Base-by-base conservation (phyloP, 2,888 invertebrate genomes). In the Brachynemurus nebulosus region DNA sequence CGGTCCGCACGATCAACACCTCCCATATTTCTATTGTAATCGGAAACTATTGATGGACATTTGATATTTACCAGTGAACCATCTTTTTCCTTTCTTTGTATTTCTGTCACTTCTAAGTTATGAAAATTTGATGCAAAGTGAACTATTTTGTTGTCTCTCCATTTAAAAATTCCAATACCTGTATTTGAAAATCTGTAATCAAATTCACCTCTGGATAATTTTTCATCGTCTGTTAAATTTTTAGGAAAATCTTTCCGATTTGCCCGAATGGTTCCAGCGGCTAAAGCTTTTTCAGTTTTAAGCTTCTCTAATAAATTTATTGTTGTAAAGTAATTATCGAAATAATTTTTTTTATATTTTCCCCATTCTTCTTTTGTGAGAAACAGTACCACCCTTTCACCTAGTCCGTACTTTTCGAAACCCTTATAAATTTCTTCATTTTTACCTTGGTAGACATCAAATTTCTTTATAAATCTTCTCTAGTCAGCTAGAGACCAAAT, bases 371-470 rank as follows among this genome's bases (percentile, higher is more conserved):
- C 27, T 30, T 46, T 35, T 14, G 43, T 46, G 11, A 46, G 17
- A 9, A 8, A 19, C 19, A 49, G 16, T 11, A 46, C 37, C 17
- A 49, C 45, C 21, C 45, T 17, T 43, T 49, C 45, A 17, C 45
- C 46, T 7, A 48, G 25, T 16, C 30, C 21, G 44, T 36, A 48
- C n/a, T 34, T 33, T 33, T 9, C 5, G 42, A 47, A 52, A 41
- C 50, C 49, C 14, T 41, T 17, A 42, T 53, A 37, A 11, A 47
- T 21, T 40, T 42, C 21, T 20, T 44, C 47, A 43, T 53, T 44
- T 48, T 52, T 50, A 38, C 53, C 55, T 45, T 53, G 49, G 43
- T 54, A 54, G 9, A 51, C 47, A 30, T 50, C 49, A 46, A 54
- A 54, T 37, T 38, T 47, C 14, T 36, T 21, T 4, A 52, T 44